phyloP scores from a whole-genome alignment of 2,797 vertebrate genomes.

The Nyctibius grandis region DNA sequence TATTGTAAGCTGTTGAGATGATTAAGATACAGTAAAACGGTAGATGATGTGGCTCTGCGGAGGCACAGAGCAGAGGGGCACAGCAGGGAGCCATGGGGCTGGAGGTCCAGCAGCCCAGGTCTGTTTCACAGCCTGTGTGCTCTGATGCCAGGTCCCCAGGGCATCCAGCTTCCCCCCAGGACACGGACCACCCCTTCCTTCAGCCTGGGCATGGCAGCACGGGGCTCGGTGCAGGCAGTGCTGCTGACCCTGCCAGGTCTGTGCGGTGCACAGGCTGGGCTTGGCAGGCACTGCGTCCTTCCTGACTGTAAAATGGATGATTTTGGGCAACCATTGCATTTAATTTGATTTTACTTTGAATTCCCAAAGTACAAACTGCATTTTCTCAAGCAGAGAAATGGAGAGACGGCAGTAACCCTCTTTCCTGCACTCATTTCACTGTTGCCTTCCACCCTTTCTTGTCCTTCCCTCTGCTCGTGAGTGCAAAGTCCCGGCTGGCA shows the following conservation, averaged over 20 bases:
- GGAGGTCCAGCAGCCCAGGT: background rate
- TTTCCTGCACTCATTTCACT: background rate
- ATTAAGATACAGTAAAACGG: background rate
- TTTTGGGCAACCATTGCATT: background rate
- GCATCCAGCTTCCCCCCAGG: background rate
- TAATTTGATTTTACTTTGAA: background rate
- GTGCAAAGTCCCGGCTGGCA: background rate
- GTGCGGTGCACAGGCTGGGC: background rate
- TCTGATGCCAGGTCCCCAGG: background rate
- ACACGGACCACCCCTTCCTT: background rate
- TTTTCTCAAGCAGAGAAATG: background rate
- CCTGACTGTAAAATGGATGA: background rate
- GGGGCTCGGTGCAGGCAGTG: rapidly evolving
- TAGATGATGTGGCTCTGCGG: background rate
- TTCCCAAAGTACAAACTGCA: background rate
- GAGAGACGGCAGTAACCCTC: background rate
- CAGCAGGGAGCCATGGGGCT: rapidly evolving
- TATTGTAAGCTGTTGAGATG: background rate
- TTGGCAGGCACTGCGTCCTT: rapidly evolving
- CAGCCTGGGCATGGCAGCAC: background rate
- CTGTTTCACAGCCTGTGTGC: background rate
- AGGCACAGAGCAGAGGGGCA: background rate
- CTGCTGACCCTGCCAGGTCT: background rate
- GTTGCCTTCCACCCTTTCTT: background rate
- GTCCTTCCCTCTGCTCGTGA: background rate